Evolutionary conservation across 2,113 vertebrate species (phyloP), one percentile per base, ranked within the genome.

Genomic region (Phasianus colchicus): DNA sequence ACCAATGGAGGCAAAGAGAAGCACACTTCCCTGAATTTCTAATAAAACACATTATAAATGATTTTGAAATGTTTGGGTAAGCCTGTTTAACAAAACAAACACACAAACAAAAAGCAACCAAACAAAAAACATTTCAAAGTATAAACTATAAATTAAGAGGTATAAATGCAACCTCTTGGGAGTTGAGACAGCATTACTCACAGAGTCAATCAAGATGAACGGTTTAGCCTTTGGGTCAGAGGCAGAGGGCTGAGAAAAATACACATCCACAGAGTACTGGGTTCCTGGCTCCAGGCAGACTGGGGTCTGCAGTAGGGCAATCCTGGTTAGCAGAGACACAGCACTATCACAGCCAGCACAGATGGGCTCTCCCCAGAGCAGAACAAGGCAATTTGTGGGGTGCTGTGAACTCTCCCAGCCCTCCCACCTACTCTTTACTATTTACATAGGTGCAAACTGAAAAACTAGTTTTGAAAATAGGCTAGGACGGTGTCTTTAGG

Each of bases 181-280:
- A 86, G 60, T 74, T 34, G 58, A 72, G 82, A 79, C 4, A 71
- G 42, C 58, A 32, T 64, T 90, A 95, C 98, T 99, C 97, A 99
- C 98, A 61, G 99, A 99, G 95, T 99, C 99, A 57, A 99, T 96
- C 82, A 99, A 96, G 95, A 99, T 97, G 94, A 97, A 97, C 2
- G 96, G 94, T 83, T 91, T 96, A 43, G 61, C 32, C 3, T 85
- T 87, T 58, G 84, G 55, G 34, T 97, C 95, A 30, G 94, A 83
- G 50, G 89, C 86, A 40, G 96, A 91, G 38, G 89, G 54, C 72
- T 97, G 98, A 87, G 97, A 96, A 92, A 99, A 99, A 91, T 96
- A 94, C 42, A 98, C 78, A n/a, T 99, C 98, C 90, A 99, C 93
- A 83, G 96, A 97, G 96, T 99, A 99, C 5, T 92, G 93, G 32